These are phyloP conservation scores for Trachymyrmex septentrionalis DNA, from an alignment of 1,140 invertebrate genomes.

Conservation along the genomic window DNA sequence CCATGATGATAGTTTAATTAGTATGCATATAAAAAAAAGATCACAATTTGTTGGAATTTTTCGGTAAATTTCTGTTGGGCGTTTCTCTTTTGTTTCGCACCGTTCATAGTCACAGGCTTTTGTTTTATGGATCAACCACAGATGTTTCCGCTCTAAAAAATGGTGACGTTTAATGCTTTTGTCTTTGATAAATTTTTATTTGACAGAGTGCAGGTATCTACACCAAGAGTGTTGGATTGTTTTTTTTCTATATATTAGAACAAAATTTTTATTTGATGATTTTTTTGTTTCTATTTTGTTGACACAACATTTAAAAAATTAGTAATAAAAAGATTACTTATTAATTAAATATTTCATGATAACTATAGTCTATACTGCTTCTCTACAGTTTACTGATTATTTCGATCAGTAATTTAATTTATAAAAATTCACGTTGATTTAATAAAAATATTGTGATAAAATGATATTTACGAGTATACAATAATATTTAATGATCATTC, in stretches of 20 bases:
- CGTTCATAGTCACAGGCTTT: slow-evolving; percentile 49
- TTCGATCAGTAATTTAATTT: background rate
- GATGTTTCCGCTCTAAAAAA: slow-evolving; percentile 52
- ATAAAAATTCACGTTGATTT: background rate
- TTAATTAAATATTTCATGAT: background rate
- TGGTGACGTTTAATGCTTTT: slow-evolving; percentile 58
- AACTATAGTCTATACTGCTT: background rate
- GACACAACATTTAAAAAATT: slow-evolving; percentile 5
- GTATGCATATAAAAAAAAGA: slow-evolving; percentile 25
- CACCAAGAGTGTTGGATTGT: slow-evolving; percentile 32
- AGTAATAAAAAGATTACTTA: slow-evolving; percentile 10
- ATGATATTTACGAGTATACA: slow-evolving; percentile 14
- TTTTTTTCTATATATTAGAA: slow-evolving; percentile 23
- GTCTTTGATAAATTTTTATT: slow-evolving; percentile 63
- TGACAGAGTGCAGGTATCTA: slow-evolving; percentile 42
- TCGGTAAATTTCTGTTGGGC: slow-evolving; percentile 39
- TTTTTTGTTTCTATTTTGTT: slow-evolving; percentile 1
- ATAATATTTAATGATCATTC: background rate
- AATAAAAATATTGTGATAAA: slow-evolving; percentile 1
- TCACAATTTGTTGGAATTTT: slow-evolving; percentile 46
- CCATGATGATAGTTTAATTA: slow-evolving; percentile 21
- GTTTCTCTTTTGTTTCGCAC: slow-evolving; percentile 49
- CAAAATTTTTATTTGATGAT: background rate
- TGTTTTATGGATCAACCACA: slow-evolving; percentile 60
- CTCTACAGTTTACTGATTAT: background rate